Evolutionary conservation across 2,797 vertebrate species (phyloP).

Genomic region (Pseudocheirus occidentalis): DNA sequence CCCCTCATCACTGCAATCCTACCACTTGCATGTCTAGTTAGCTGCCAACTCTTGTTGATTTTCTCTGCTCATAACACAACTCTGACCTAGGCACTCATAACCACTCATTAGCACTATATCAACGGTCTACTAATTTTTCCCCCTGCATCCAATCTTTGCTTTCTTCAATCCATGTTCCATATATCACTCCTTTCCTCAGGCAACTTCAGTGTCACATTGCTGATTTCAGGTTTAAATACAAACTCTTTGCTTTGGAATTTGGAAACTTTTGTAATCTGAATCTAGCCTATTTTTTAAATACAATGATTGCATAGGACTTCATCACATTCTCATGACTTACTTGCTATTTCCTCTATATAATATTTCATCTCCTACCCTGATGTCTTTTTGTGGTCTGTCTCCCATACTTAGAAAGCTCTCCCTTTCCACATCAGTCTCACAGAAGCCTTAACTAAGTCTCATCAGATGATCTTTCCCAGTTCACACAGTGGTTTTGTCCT

Average conservation of each 20-base stretch:
- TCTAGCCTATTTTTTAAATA: neutral
- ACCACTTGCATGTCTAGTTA: neutral
- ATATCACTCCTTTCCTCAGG: neutral
- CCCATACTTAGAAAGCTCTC: neutral
- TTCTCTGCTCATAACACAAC: neutral
- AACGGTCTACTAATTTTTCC: too few relatives aligned
- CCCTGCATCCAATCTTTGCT: neutral
- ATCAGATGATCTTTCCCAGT: neutral
- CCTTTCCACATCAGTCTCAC: neutral
- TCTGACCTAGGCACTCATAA: neutral
- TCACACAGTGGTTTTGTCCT: neutral
- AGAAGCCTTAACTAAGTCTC: neutral
- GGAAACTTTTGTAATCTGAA: neutral
- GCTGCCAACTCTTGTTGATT: neutral
- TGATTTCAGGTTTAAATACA: neutral
- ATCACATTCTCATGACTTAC: neutral
- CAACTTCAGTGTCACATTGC: neutral
- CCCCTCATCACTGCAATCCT: neutral
- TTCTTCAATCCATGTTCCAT: neutral
- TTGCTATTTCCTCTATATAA: neutral
- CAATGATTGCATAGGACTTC: neutral
- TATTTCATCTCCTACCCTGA: neutral
- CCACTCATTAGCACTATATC: neutral
- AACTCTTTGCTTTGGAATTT: neutral
- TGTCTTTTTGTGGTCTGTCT: neutral